Evolutionary conservation across 2,888 invertebrate genomes (phyloP), one percentile per base, ranked within the genome.

Genomic region (Callyntrura guangdongensis): DNA sequence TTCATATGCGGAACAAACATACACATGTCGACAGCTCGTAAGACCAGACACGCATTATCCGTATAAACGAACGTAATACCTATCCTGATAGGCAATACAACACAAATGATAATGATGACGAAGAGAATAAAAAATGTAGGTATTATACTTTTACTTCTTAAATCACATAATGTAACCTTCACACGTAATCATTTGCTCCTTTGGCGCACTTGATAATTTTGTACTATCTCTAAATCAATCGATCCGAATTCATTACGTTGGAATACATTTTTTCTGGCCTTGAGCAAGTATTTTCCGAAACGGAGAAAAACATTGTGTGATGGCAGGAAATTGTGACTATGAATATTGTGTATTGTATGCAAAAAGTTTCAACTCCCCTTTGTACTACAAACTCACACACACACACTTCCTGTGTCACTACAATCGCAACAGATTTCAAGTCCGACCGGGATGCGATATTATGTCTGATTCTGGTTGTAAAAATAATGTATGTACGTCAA

Each of bases 281-380:
- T 72, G 72, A 59, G 85, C 85, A 85, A 56, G 27, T 11, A 67
- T 47, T 69, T 47, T 47, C n/a, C 0, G 47, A 17, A 5, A 27
- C 9, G n/a, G 17, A 45, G 69, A 8, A 49, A n/a, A 53, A 72
- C 72, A 72, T 49, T 77, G 45, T 9, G 25, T 85, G 85, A 45
- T 85, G 85, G 36, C 85, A 56, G 69, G 85, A 56, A 56, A 72
- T 20, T 85, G 56, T 27, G n/a, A n/a, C n/a, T n/a, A 56, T 72
- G 67, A 36, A 83, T 81, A 27, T 6, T 45, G 5, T 20, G n/a
- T 5, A 69, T 45, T 45, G 27, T 12, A 67, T 61, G 11, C 25
- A 84, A 69, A 53, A 85, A 61, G 6, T 77, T 49, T 25, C n/a
- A 77, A 53, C 56, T 72, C 83, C 47, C 67, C 83, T 64, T 72